Percentiles rank a stretch among this genome's conserved stretches.
Conservation (phyloP, 2,888 invertebrate genomes). For the Rhagophthalmus giganteus region DNA sequence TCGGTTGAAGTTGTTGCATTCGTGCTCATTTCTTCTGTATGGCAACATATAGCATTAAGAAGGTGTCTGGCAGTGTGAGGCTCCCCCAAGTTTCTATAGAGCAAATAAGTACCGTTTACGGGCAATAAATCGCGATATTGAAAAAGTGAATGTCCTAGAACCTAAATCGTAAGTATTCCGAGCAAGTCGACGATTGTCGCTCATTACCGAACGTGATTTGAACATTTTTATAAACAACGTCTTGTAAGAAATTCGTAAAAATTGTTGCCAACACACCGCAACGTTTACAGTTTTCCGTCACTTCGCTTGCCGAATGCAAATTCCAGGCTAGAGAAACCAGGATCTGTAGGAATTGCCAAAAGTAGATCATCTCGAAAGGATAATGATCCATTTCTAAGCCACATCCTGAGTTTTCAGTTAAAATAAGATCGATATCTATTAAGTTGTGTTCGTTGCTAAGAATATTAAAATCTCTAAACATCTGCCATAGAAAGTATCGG, state of each 20-base stretch:
- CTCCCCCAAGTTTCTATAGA: constrained; percentile 57
- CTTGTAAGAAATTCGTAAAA: constrained; percentile 59
- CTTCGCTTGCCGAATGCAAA: constrained; percentile 53
- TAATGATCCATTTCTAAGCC: constrained; percentile 56
- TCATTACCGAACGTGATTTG: constrained; percentile 55
- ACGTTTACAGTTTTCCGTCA: constrained; percentile 50
- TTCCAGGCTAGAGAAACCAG: constrained; percentile 59
- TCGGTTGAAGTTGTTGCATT: no score
- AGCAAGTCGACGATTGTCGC: neutral
- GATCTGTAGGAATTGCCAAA: constrained; percentile 65
- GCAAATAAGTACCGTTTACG: constrained; percentile 54
- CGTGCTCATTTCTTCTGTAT: constrained; percentile 11
- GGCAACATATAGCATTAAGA: constrained; percentile 15
- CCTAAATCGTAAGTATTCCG: neutral
- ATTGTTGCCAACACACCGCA: constrained; percentile 60
- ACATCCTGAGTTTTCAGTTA: constrained; percentile 57
- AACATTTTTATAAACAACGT: constrained; percentile 55
- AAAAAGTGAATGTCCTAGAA: constrained; percentile 32
- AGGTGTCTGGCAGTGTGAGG: constrained; percentile 51
- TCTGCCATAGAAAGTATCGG: constrained; percentile 63
- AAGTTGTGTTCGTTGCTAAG: constrained; percentile 58
- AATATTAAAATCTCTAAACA: constrained; percentile 62
- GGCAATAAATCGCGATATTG: constrained; percentile 51
- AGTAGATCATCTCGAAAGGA: constrained; percentile 65
- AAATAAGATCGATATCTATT: constrained; percentile 58